Percentiles rank a stretch among this genome's conserved stretches.
phyloP scores from a whole-genome alignment of 2,113 vertebrate species.

The Pogonocichla stellata region DNA sequence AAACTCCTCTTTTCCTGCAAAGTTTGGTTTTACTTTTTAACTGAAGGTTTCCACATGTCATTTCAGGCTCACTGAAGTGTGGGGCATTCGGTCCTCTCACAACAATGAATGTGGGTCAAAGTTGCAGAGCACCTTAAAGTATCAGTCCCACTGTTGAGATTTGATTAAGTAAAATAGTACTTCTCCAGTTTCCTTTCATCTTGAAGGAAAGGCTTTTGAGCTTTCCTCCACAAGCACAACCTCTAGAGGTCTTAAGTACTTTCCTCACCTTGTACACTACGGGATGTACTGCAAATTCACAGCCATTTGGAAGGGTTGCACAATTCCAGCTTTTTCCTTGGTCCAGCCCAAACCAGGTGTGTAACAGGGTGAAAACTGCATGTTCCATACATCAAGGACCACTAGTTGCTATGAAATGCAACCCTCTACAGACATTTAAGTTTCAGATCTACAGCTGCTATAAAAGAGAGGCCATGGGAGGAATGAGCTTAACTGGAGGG shows the following conservation, averaged over 20 bases:
- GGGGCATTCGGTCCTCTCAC: neutral
- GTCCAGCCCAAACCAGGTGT: neutral
- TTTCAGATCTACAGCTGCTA: neutral
- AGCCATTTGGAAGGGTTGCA: fast-evolving
- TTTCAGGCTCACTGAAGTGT: neutral
- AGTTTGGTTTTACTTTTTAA: neutral
- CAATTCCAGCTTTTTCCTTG: neutral
- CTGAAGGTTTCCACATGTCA: fast-evolving
- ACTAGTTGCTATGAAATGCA: neutral
- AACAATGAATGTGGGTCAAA: neutral
- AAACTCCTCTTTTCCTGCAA: neutral
- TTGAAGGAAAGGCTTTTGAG: neutral
- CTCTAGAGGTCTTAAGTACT: neutral
- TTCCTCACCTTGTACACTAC: neutral
- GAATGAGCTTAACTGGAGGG: neutral
- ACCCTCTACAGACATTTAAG: neutral
- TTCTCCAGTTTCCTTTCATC: neutral
- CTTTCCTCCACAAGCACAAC: neutral
- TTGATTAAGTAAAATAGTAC: neutral
- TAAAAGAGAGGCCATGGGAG: neutral
- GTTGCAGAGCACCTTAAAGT: neutral
- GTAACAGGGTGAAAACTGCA: neutral
- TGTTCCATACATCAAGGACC: neutral
- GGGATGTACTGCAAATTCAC: neutral
- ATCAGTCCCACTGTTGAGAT: neutral